A percentile compares a stretch with the other conserved stretches of the same genome.
Evolutionary conservation across 53 echinoderm and acorn worm species (phyloP).

Genomic region (Hippasteria phrygiana): DNA sequence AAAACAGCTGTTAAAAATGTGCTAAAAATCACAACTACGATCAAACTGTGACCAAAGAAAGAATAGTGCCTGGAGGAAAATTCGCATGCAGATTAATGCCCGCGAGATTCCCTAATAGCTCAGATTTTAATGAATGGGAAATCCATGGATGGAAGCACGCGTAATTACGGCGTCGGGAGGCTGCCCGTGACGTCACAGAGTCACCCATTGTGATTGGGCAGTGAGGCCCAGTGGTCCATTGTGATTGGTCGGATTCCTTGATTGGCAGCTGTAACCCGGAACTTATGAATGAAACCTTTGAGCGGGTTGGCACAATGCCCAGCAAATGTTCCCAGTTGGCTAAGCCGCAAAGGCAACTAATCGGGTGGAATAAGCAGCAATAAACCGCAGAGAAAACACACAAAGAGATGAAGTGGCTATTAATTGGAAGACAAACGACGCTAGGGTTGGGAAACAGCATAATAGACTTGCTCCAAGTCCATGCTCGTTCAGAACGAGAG

Average conservation of each 20-base stretch:
- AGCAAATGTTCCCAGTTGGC: constrained; percentile 18
- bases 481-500: no score
- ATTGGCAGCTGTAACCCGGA: constrained; percentile 13
- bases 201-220: constrained; percentile 17
- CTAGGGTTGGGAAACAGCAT: background rate
- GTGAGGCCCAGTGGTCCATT: background rate
- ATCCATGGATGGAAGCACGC: constrained; percentile 8
- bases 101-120: background rate
- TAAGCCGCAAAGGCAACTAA: constrained; percentile 12
- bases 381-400: constrained; percentile 35
- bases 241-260: constrained; percentile 47
- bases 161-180: constrained; percentile 44
- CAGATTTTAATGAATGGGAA: constrained; percentile 37
- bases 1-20: background rate
- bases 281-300: constrained; percentile 41
- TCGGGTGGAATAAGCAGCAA: constrained; percentile 19
- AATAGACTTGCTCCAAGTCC: constrained; percentile 2
- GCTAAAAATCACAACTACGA: constrained; percentile 6
- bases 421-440: constrained; percentile 44
- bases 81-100: background rate
- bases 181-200: background rate
- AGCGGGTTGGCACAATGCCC: constrained; percentile 16
- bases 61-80: background rate
- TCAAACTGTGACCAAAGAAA: background rate
- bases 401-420: background rate